phyloP scores from a whole-genome alignment of 2,113 vertebrate species.

The Dryoscopus gambensis region DNA sequence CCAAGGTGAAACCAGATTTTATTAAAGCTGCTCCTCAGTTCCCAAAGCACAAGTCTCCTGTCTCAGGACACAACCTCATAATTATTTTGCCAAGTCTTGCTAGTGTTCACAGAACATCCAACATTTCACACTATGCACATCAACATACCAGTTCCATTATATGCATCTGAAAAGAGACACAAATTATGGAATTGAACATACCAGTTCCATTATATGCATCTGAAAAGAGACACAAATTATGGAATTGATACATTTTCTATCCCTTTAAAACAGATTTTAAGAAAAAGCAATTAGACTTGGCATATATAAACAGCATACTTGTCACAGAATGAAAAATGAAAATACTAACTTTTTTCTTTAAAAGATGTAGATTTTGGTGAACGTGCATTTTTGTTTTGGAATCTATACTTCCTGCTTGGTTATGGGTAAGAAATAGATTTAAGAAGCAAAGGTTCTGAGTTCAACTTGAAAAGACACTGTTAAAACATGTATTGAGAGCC shows the following conservation, averaged over 20 bases:
- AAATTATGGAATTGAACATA: background rate
- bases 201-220: background rate
- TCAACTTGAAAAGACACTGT: background rate
- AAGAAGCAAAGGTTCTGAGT: background rate
- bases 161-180: background rate
- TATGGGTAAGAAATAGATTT: background rate
- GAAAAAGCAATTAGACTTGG: background rate
- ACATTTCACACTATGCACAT: background rate
- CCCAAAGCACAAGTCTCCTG: background rate
- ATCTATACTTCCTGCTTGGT: background rate
- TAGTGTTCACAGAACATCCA: background rate
- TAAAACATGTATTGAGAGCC: background rate
- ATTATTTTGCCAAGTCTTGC: background rate
- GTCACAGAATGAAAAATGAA: background rate
- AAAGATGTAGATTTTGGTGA: background rate
- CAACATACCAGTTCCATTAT: background rate
- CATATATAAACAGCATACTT: background rate
- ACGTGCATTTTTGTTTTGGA: background rate
- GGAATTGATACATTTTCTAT: background rate
- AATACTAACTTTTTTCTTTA: background rate
- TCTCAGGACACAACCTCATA: background rate
- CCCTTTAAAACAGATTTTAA: background rate
- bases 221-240: background rate
- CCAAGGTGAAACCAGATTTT: background rate
- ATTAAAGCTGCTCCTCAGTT: background rate